Percentiles rank a stretch among this genome's conserved stretches.
These are phyloP conservation scores for Calyptommatus sinebrachiatus DNA, from an alignment of 2,113 vertebrate genomes.

Conservation along the genomic window DNA sequence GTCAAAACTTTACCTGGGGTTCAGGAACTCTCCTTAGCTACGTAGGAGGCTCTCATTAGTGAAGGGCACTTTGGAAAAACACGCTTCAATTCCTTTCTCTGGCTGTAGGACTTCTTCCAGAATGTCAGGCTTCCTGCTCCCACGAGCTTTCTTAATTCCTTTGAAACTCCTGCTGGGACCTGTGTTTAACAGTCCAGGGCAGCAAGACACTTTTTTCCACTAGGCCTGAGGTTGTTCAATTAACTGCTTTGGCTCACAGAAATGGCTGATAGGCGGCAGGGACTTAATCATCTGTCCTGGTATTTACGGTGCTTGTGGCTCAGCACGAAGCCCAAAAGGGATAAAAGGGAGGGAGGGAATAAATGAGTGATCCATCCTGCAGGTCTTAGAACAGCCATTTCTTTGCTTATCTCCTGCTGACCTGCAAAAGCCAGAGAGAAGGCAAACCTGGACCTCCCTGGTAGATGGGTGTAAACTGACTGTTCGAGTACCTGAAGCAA, in stretches of 20 bases:
- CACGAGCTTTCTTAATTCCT: conserved; percentile 16
- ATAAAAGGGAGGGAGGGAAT: background rate
- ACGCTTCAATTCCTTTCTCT: conserved; percentile 44
- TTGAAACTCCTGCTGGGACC: conserved; percentile 41
- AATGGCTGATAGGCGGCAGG: background rate
- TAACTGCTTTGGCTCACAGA: background rate
- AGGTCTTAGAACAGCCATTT: conserved; percentile 2
- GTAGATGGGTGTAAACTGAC: background rate
- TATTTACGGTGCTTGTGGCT: background rate
- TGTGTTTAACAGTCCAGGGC: background rate
- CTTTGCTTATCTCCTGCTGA: conserved; percentile 2
- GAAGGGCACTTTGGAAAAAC: conserved; percentile 42
- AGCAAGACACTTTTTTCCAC: background rate
- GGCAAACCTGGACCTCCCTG: background rate
- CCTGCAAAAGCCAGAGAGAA: background rate
- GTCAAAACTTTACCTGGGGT: conserved; percentile 45
- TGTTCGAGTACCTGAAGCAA: background rate
- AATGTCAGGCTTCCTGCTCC: conserved; percentile 19
- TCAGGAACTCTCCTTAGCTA: conserved; percentile 28
- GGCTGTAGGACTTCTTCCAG: conserved; percentile 10
- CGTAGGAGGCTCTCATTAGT: conserved; percentile 35
- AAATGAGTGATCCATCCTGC: background rate
- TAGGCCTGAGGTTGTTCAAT: background rate
- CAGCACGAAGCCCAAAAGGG: background rate
- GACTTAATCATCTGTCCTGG: background rate